phyloP scores from a whole-genome alignment of 2,797 vertebrate species.

The Cyprinella venusta region DNA sequence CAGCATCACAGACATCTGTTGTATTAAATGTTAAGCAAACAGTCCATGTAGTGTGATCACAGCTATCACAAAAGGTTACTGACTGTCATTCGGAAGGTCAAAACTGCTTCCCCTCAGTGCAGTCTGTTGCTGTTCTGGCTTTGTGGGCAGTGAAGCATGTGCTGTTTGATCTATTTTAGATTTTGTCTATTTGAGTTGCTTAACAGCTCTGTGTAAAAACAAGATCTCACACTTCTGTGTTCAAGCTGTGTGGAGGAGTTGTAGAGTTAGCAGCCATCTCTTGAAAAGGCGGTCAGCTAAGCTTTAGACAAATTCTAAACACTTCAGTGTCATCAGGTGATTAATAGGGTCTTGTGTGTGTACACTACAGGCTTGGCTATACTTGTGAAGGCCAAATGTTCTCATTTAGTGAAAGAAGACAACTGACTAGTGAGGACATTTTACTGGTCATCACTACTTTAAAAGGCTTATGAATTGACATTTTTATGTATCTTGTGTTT shows the following conservation, averaged over 20 bases:
- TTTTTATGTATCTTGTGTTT: too few relatives aligned
- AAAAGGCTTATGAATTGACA: too few relatives aligned
- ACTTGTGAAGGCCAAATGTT: too few relatives aligned
- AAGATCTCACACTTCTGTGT: constrained; percentile 21
- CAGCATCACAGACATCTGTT: constrained; percentile 13
- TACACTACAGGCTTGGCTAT: too few relatives aligned
- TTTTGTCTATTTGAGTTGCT: constrained; percentile 17
- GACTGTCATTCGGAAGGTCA: constrained; percentile 16
- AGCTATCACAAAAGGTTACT: constrained; percentile 27
- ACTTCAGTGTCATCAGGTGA: not conserved
- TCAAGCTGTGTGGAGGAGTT: constrained; percentile 26
- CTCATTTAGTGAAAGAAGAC: too few relatives aligned
- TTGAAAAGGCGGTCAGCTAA: constrained; percentile 1
- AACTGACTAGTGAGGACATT: too few relatives aligned
- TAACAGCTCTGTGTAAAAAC: constrained; percentile 21
- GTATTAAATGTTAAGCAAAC: constrained; percentile 33
- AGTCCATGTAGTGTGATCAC: constrained; percentile 23
- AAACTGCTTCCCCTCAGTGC: not conserved
- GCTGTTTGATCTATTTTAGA: constrained; percentile 48
- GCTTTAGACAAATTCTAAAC: not conserved
- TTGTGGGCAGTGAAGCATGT: constrained; percentile 30
- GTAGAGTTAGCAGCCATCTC: constrained; percentile 7
- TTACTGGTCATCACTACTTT: too few relatives aligned
- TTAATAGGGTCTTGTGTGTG: not conserved
- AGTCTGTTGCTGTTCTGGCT: not conserved